phyloP scores from a whole-genome alignment of 2,888 invertebrate species.

The Xestia ashworthii region DNA sequence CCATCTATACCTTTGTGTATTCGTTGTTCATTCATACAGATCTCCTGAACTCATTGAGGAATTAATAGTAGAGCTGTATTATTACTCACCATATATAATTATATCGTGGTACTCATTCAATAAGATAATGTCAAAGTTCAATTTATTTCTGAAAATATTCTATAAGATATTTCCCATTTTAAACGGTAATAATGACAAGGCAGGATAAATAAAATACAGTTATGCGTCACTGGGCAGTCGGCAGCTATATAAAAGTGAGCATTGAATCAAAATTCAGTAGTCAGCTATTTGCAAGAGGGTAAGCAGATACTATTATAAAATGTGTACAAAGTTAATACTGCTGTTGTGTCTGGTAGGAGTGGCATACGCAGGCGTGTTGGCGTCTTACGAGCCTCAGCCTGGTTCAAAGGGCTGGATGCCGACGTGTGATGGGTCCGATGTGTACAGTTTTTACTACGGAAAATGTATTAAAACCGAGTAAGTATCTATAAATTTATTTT shows the following conservation, averaged over 20 bases:
- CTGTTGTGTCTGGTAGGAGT: slow-evolving; percentile 9
- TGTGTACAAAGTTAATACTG: slow-evolving; percentile 14
- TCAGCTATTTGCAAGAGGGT: background rate
- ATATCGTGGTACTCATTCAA: background rate
- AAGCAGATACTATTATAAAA: background rate
- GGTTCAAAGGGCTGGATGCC: background rate
- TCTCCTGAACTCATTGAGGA: no score
- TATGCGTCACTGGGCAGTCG: background rate
- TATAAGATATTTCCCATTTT: background rate
- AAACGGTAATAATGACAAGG: background rate
- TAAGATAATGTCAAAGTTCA: background rate
- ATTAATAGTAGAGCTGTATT: background rate
- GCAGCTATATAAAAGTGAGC: background rate
- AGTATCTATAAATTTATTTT: slow-evolving; percentile 10
- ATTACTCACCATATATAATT: background rate
- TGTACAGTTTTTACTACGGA: background rate
- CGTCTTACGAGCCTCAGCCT: background rate
- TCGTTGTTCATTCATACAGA: no score
- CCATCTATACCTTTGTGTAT: no score
- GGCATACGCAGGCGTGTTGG: background rate
- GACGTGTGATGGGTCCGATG: accelerated
- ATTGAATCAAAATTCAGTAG: background rate
- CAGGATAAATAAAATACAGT: background rate
- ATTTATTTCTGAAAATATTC: background rate
- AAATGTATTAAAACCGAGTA: slow-evolving; percentile 15